A percentile compares a stretch with the other conserved stretches of the same genome.
Conservation (phyloP, 2,113 vertebrate species). For the Athene noctua region DNA sequence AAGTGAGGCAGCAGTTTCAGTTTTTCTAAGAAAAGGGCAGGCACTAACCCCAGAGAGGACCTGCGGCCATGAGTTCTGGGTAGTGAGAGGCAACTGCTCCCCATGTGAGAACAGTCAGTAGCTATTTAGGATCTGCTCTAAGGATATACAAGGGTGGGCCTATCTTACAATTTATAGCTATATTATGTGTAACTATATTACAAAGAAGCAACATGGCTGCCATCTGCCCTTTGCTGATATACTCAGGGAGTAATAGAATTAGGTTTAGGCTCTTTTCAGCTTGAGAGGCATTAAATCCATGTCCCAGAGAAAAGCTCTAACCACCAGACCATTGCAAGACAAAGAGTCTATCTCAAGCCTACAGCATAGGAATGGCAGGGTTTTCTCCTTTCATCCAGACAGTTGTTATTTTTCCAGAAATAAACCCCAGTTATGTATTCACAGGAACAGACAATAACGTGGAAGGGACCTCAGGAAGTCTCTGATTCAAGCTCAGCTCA, state of each 20-base stretch:
- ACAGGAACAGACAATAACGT: background rate
- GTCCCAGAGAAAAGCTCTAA: background rate
- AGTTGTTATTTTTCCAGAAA: background rate
- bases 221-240: background rate
- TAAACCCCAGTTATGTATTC: background rate
- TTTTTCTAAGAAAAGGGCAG: background rate
- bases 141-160: background rate
- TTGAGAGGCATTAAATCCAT: background rate
- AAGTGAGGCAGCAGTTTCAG: background rate
- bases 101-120: rapidly evolving
- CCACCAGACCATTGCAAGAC: background rate
- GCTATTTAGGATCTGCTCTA: background rate
- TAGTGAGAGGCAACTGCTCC: background rate
- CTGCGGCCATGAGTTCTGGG: background rate
- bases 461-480: background rate
- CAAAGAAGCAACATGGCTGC: background rate
- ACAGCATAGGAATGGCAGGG: background rate
- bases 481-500: background rate
- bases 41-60: background rate
- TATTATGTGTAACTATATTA: background rate
- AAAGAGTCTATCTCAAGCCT: background rate
- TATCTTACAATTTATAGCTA: background rate
- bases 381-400: background rate
- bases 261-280: background rate
- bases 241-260: background rate